Evolutionary conservation across 2,797 vertebrate genomes (phyloP).

Genomic region (Danio tinwini): DNA sequence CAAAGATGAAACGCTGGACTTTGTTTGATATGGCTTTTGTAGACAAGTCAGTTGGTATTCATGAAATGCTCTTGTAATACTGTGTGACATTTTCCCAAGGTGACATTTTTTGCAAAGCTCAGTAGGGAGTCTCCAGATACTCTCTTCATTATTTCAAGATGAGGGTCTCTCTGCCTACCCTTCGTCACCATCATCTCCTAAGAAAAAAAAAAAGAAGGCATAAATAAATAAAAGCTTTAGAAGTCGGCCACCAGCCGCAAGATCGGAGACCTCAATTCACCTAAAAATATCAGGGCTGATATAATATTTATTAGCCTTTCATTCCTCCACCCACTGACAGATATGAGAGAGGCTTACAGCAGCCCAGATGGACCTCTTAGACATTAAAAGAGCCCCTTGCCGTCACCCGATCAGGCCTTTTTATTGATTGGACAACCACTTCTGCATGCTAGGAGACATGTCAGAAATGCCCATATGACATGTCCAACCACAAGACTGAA

Average conservation of each 20-base stretch:
- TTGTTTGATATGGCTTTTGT: conserved; percentile 49
- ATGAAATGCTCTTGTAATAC: conserved; percentile 59
- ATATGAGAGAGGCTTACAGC: conserved; percentile 68
- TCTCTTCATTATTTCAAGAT: conserved; percentile 55
- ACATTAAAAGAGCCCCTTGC: conserved; percentile 46
- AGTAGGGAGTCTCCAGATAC: conserved; percentile 61
- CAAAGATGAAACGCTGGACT: conserved; percentile 43
- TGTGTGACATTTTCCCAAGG: conserved; percentile 74
- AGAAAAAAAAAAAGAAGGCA: conserved; percentile 67
- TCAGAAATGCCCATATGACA: conserved; percentile 71
- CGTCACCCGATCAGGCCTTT: conserved; percentile 72
- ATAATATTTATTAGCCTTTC: conserved; percentile 81
- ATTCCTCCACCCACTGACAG: conserved; percentile 73
- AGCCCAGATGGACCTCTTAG: conserved; percentile 33
- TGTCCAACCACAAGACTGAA: conserved; percentile 72
- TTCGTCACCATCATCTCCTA: conserved; percentile 63
- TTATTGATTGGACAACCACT: conserved; percentile 77
- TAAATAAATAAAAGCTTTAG: conserved; percentile 79
- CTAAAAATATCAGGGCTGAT: conserved; percentile 82
- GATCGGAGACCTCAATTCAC: conserved; percentile 72
- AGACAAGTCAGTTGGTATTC: conserved; percentile 45
- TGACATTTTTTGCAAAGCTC: conserved; percentile 75
- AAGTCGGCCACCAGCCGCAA: conserved; percentile 73
- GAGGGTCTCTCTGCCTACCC: not conserved
- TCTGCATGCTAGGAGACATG: conserved; percentile 74